These are phyloP conservation scores for Ruditapes philippinarum DNA, from an alignment of 1,140 invertebrate species.

Conservation along the genomic window DNA sequence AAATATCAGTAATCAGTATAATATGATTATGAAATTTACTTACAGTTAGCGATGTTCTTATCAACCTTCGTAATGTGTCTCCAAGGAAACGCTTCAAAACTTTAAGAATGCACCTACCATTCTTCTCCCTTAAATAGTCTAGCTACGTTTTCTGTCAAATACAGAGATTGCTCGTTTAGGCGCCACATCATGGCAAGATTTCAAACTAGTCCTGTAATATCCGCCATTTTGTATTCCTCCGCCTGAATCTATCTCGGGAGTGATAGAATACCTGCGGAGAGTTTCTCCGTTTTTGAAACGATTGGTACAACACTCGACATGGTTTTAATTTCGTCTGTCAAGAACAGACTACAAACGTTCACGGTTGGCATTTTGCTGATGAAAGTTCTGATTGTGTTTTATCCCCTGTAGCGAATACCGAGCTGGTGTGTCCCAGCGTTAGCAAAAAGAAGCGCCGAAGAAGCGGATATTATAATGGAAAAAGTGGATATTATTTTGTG, in stretches of 20 bases:
- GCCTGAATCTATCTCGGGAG: constrained; percentile 29
- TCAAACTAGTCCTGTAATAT: constrained; percentile 11
- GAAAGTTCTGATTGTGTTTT: background rate
- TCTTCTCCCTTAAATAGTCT: background rate
- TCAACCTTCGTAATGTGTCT: background rate
- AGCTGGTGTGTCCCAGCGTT: background rate
- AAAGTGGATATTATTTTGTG: background rate
- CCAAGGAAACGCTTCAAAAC: background rate
- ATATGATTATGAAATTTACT: too few species aligned
- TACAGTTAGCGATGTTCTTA: background rate
- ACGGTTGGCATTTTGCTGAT: background rate
- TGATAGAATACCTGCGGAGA: constrained; percentile 2
- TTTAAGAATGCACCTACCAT: background rate
- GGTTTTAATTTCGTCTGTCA: constrained; percentile 14
- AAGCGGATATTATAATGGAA: constrained; percentile 11
- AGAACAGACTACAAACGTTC: background rate
- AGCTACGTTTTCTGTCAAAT: background rate
- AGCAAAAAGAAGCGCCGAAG: background rate
- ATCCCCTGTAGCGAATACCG: background rate
- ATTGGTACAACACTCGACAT: background rate
- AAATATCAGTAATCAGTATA: too few species aligned
- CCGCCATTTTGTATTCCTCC: constrained; percentile 31
- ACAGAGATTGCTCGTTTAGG: constrained; percentile 13
- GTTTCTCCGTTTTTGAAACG: background rate
- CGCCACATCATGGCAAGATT: background rate